A percentile compares a stretch with the other conserved stretches of the same genome.
Conservation (phyloP, 2,888 invertebrate genomes). For the Mythimna vitellina region DNA sequence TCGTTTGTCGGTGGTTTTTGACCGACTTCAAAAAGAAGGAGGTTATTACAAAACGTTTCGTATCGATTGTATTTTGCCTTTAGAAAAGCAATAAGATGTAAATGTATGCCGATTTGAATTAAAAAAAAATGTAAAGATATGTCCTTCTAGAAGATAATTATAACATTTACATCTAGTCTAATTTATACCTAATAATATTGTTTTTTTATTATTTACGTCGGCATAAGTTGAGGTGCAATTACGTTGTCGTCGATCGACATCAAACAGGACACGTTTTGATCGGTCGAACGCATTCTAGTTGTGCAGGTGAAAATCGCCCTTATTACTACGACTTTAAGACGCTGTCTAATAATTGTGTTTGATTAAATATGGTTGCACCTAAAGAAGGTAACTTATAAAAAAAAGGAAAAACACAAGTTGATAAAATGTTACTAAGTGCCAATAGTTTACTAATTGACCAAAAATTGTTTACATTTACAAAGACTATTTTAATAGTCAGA, state of each 20-base stretch:
- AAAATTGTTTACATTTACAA: slow-evolving; percentile 29
- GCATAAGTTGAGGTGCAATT: background rate
- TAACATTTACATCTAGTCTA: slow-evolving; percentile 55
- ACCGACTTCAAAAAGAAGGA: no score
- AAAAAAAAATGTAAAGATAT: slow-evolving; percentile 41
- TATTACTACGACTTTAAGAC: background rate
- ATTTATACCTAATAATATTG: slow-evolving; percentile 21
- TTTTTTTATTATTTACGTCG: background rate
- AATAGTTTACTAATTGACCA: slow-evolving; percentile 48
- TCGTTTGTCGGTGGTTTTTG: background rate
- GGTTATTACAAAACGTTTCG: background rate
- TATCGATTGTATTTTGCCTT: slow-evolving; percentile 21
- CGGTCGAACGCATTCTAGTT: background rate
- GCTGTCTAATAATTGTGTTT: background rate
- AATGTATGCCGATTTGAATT: background rate
- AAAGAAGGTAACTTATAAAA: background rate
- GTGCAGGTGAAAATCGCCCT: background rate
- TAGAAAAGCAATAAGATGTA: slow-evolving; percentile 36
- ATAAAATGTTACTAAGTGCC: slow-evolving; percentile 49
- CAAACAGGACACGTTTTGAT: background rate
- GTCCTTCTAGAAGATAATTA: slow-evolving; percentile 6
- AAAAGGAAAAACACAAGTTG: background rate
- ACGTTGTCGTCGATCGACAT: background rate
- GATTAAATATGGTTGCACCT: no score
- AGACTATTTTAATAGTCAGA: slow-evolving; percentile 37